Evolutionary conservation across 2,888 invertebrate genomes (phyloP).

Genomic region (Ectemnius continuus): DNA sequence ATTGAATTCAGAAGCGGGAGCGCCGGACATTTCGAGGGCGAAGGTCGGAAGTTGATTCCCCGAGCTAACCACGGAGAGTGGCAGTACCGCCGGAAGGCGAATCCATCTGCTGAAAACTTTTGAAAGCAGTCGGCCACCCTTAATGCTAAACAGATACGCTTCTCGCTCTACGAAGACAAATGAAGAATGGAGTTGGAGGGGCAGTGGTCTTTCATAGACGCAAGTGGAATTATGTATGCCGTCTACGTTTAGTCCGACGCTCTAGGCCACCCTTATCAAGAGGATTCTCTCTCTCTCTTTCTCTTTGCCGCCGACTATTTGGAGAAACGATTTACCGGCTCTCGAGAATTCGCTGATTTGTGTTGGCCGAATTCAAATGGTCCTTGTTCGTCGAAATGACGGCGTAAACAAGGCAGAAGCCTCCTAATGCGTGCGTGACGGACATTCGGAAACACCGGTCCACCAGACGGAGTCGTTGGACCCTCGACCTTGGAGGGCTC

Average conservation of each 20-base stretch:
- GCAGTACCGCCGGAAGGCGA: constrained; percentile 46
- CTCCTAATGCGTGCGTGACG: constrained; percentile 59
- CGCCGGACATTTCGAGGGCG: constrained; percentile 19
- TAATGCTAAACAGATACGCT: constrained; percentile 27
- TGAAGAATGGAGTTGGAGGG: no score
- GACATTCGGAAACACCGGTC: constrained; percentile 47
- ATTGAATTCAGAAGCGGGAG: constrained; percentile 47
- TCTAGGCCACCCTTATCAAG: no score
- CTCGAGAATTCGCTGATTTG: constrained; percentile 41
- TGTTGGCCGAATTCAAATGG: constrained; percentile 61
- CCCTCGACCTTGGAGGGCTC: constrained; percentile 24
- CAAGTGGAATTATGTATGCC: no score
- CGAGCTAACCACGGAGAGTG: constrained; percentile 53
- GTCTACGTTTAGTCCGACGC: no score
- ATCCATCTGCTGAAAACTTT: constrained; percentile 36
- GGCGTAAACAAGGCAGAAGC: constrained; percentile 65
- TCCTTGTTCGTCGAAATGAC: constrained; percentile 56
- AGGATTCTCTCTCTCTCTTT: no score
- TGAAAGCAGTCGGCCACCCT: constrained; percentile 11
- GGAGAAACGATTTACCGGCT: constrained; percentile 1
- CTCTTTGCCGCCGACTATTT: no score
- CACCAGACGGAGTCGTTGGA: constrained; percentile 13
- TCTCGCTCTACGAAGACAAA: constrained; percentile 12
- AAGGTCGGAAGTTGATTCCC: constrained; percentile 60
- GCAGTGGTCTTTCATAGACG: no score